Evolutionary conservation across 1,140 invertebrate genomes (phyloP), one percentile per base, ranked within the genome.

Genomic region (Lasioglossum baleicum): DNA sequence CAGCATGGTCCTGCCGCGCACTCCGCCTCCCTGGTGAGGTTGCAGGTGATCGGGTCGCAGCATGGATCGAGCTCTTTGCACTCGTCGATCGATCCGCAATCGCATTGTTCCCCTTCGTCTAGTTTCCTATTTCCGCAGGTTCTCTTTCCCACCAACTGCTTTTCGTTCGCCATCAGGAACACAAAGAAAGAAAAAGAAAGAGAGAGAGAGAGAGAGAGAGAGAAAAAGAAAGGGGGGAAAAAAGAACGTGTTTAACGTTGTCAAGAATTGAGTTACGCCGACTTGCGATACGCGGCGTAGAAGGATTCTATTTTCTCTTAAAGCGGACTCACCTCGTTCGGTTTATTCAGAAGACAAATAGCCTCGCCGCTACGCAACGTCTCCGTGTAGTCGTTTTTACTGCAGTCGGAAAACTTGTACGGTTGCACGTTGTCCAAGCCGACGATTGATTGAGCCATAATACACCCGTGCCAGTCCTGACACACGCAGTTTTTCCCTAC

Each of bases 21-120:
- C 93, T 98, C 96, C 1, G 98, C 96, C 92, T 98, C 98, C 69
- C 96, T 96, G 69, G 95, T 97, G 35, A 99, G 95, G 79, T 98
- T 97, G 93, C 98, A 99, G 26, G 98, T 99, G 90, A 97, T 96
- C 70, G 97, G 97, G 93, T 99, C 98, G 94, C 98, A 99, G 93
- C 98, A 99, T 2, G 97, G 97, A 93, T 99, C 98, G 56, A 94
- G 93, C 73, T 95, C 93, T 35, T 95, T 94, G 93, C 98, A 99
- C 85, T 98, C 96, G 77, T 98, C 95, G 81, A 97, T 96, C 60
- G 96, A 95, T 35, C 97, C 97, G 92, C 97, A 98, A 93, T 98
- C 97, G 92, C 98, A 99, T 90, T 99, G 97, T 93, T 99, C 98
- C 26, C 97, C 98, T 79, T 98, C 96, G 89, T 99, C 98, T n/a